Base-by-base conservation (phyloP, 2,888 invertebrate genomes). In the Calliopum simillimum region DNA sequence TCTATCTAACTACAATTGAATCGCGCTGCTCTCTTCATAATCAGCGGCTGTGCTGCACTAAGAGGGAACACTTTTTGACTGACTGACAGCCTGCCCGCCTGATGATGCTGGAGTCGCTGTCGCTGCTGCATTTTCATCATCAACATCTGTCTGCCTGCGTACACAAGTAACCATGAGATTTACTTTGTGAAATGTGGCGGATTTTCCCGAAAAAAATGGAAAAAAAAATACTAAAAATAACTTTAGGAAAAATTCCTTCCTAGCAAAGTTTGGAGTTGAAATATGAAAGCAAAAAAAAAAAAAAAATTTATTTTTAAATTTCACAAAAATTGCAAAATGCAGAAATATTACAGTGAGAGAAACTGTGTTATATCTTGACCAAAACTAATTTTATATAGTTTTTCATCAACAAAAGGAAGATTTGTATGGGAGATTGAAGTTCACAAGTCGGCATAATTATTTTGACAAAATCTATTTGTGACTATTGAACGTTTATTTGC, bases 91-190 rank as follows among this genome's bases (percentile, higher is more conserved):
- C 16, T 5, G 16, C n/a, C 33, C 16, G 16, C 33, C 33, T 33
- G 25, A 14, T 33, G 41, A 4, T 33, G 16, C 3, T 55, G 55
- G 13, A 13, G 23, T 21, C 13, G 55, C 55, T n/a, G n/a, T n/a
- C n/a, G n/a, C n/a, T 23, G 19, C 25, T 58, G 58, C 23, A 33
- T 14, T 12, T 4, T 19, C 43, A 16, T 19, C 43, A 16, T 33
- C 58, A 43, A 33, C 61, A 61, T 61, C 61, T n/a, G n/a, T n/a
- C n/a, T n/a, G n/a, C n/a, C n/a, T 61, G 61, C 47, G 21, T 2
- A 23, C 23, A 23, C 33, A n/a, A 21, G n/a, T 23, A 21, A 19
- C 53, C 33, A 16, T 11, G 21, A 19, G 61, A 16, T 14, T 14
- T n/a, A 49, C 8, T 33, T 33, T 33, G 33, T 53, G 23, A 53